Percentiles rank a stretch among this genome's conserved stretches.
Evolutionary conservation across 2,797 vertebrate genomes (phyloP).

Genomic region (Acrossocheilus wenchowensis): DNA sequence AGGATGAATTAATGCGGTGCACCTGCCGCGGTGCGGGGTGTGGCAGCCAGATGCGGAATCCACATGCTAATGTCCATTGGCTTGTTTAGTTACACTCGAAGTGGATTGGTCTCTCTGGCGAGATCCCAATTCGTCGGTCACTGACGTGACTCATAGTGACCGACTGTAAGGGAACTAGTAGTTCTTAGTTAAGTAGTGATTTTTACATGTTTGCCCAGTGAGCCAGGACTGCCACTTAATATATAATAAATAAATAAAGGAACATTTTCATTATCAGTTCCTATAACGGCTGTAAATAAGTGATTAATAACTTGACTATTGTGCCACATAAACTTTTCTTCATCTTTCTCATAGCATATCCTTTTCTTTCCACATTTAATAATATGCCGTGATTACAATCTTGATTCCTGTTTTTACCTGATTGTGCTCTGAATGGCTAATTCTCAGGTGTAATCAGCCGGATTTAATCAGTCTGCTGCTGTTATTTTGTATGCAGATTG

Average conservation of each 20-base stretch:
- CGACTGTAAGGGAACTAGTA: neutral
- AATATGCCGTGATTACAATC: conserved; percentile 21
- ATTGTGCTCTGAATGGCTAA: conserved; percentile 29
- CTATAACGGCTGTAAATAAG: neutral
- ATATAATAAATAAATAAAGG: neutral
- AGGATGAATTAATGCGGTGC: too few species aligned
- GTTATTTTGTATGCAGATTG: conserved; percentile 27
- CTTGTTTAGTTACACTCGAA: too few species aligned
- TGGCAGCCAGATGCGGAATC: too few species aligned
- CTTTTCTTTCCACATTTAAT: conserved; percentile 9
- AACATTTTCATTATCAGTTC: neutral
- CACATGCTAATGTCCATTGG: too few species aligned
- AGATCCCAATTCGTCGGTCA: too few species aligned
- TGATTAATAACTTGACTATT: neutral
- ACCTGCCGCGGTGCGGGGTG: too few species aligned
- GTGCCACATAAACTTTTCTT: neutral
- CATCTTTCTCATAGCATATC: neutral
- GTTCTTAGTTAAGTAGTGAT: neutral
- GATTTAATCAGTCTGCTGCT: conserved; percentile 14
- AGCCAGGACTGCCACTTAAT: neutral
- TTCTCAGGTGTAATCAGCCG: conserved; percentile 16
- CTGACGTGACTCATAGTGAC: too few species aligned
- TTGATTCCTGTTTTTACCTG: conserved; percentile 13
- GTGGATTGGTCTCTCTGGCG: too few species aligned
- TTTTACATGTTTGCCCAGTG: neutral